These are phyloP conservation scores for Ectobius pallidus DNA, from an alignment of 2,888 invertebrate genomes.

Conservation along the genomic window DNA sequence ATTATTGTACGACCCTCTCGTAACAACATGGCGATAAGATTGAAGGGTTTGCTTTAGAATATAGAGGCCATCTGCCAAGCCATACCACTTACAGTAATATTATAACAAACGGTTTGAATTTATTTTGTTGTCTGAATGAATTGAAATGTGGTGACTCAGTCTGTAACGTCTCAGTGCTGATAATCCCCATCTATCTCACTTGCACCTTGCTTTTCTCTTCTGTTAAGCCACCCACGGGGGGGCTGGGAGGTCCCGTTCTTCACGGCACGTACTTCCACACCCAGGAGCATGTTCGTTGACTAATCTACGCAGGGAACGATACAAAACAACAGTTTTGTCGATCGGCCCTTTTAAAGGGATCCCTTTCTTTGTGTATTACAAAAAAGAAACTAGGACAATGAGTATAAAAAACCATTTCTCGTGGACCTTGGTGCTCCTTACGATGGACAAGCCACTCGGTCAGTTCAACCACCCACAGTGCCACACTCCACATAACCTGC, in stretches of 20 bases:
- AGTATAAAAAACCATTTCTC: constrained; percentile 45
- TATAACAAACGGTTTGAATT: constrained; percentile 36
- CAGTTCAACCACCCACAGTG: constrained; percentile 29
- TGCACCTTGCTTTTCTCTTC: constrained; percentile 36
- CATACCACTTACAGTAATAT: constrained; percentile 37
- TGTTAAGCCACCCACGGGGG: constrained; percentile 12
- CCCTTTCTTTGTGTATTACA: constrained; percentile 43
- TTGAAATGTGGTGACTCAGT: constrained; percentile 43
- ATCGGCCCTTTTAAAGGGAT: constrained; percentile 43
- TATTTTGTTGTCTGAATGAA: constrained; percentile 37
- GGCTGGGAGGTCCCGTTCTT: constrained; percentile 10
- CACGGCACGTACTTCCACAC: constrained; percentile 33
- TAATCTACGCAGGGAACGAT: constrained; percentile 43
- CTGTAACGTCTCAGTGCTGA: constrained; percentile 43
- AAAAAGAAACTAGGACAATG: constrained; percentile 45
- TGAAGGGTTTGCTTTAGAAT: constrained; percentile 40
- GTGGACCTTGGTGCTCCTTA: constrained; percentile 39
- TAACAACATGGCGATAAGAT: constrained; percentile 11
- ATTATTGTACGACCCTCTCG: constrained; percentile 26
- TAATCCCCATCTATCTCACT: constrained; percentile 43
- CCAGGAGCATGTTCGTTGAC: constrained; percentile 39
- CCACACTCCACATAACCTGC: constrained; percentile 34
- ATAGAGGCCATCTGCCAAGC: constrained; percentile 40
- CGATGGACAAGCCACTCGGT: constrained; percentile 27
- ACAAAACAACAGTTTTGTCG: constrained; percentile 44